Base-by-base conservation (phyloP, 2,888 invertebrate species). In the Julus scandinavius region DNA sequence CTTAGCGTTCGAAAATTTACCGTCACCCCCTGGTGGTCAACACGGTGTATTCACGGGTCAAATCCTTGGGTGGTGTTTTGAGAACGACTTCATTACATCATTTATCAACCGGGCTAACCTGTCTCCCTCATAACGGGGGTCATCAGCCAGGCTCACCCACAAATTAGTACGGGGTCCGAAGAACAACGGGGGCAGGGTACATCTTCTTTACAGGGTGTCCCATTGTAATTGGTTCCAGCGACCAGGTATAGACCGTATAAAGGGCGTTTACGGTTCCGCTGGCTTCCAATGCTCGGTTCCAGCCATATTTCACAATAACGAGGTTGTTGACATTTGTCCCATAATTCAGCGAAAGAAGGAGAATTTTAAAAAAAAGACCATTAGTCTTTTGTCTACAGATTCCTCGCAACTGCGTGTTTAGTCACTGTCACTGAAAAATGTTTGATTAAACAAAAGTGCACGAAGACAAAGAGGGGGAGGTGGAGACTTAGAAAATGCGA, bases 341-440 rank as follows among this genome's bases (percentile, higher is more conserved):
- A 13, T 38, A 80, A 80, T 80, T 80, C 80, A 80, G 72, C 29
- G 9, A 29, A 9, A 72, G 54, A 54, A 17, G 1, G 29, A 29
- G 29, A 29, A 29, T 29, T 0, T 1, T 1, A 45, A 7, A 45
- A 45, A 72, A 72, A 72, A 72, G 72, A 38, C 80, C 38, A 80
- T 80, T 38, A 38, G 80, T 80, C 80, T 80, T 38, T 13, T 40
- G 29, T 72, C 72, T 29, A n/a, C 58, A 29, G 72, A 72, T 72
- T 72, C 29, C 72, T 72, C 29, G 72, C 11, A 3, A 29, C 72
- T 29, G 72, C 80, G 80, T 80, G 80, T 80, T 80, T 80, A 80
- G 80, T 80, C 80, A 80, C 80, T 80, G 80, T 80, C 80, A 80
- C 80, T 80, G 80, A 80, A 80, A 80, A 80, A 80, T 80, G 80